Base-by-base conservation (phyloP, 2,113 vertebrate genomes). In the Pithys albifrons region DNA sequence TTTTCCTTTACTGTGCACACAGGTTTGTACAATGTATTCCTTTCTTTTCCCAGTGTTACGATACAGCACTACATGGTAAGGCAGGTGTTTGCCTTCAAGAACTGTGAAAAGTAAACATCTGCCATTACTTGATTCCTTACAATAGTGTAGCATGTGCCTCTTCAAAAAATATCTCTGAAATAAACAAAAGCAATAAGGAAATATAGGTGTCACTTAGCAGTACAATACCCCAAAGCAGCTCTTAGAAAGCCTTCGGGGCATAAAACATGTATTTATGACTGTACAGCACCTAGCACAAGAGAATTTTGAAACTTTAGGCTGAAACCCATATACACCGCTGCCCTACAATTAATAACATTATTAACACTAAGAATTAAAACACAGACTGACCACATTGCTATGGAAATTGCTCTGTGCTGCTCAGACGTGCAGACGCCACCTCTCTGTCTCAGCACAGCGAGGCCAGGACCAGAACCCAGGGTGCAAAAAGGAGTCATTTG, bases 21-120 rank as follows among this genome's bases (percentile, higher is more conserved):
- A 76, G 54, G 45, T 1, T 16, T 19, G 49, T 35, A 29, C 33
- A 52, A 57, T 0, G 0, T 25, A 51, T 35, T 64, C 29, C 29
- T 83, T 55, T 62, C 29, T 69, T 80, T 80, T 57, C 11, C 6
- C 49, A 14, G 39, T 22, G 23, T 51, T 33, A 59, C 0, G 35
- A 51, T 12, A 55, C 15, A 91, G 48, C 9, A 80, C 14, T 13
- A 51, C 4, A 4, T 61, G 29, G 10, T 48, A 61, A 84, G 0
- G 1, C 29, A 78, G 33, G 35, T 58, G 35, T 58, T 90, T 7
- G 1, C 33, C 24, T 57, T 45, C 48, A 82, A 74, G 35, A 18
- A 15, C 33, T 17, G 15, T 46, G 33, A 55, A 59, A 84, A 76
- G 31, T 9, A 72, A 74, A 31, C 41, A 62, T 19, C 33, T 77